Evolutionary conservation across 2,113 vertebrate genomes (phyloP).

Genomic region (Caretta caretta): DNA sequence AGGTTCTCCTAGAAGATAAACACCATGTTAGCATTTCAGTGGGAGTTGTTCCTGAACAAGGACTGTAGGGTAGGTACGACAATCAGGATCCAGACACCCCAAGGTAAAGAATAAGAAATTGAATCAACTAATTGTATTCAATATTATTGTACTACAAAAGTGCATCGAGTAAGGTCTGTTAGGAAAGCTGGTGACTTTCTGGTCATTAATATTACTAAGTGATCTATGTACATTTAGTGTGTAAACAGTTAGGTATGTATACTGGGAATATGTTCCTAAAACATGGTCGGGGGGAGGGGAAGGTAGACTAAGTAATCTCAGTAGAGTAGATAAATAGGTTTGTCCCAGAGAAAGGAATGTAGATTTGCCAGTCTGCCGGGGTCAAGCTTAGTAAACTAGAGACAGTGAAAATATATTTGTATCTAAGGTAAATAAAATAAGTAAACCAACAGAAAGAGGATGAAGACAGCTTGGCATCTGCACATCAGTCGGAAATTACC

Average conservation of each 20-base stretch:
- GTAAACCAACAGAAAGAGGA: not conserved
- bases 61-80: not conserved
- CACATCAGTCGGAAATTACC: not conserved
- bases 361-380: not conserved
- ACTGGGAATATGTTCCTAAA: not conserved
- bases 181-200: not conserved
- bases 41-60: not conserved
- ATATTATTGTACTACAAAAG: not conserved
- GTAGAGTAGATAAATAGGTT: not conserved
- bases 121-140: not conserved
- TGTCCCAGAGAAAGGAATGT: not conserved
- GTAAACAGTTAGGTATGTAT: not conserved
- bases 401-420: not conserved
- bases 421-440: not conserved
- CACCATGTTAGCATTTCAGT: conserved; percentile 34
- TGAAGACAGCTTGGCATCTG: not conserved
- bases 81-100: not conserved
- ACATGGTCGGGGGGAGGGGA: not conserved
- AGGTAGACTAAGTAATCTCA: not conserved
- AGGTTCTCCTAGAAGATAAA: conserved; percentile 92
- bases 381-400: not conserved
- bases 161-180: not conserved
- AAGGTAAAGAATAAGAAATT: not conserved
- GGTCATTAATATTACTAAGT: not conserved
- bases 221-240: not conserved